Evolutionary conservation across 2,888 invertebrate genomes (phyloP), one percentile per base, ranked within the genome.

Genomic region (Cristatella mucedo): DNA sequence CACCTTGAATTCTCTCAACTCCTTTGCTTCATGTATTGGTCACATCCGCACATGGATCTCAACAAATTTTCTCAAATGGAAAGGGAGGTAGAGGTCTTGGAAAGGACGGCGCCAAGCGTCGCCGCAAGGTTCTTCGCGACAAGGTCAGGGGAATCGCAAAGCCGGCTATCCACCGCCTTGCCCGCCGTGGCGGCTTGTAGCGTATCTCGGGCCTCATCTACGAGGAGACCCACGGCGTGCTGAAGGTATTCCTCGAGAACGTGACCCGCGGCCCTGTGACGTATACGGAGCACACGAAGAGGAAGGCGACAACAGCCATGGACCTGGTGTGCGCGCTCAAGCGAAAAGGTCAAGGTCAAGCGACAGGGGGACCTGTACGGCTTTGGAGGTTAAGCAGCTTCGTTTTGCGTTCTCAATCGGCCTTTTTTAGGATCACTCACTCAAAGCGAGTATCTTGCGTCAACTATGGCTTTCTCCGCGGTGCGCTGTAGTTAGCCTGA

Each of bases 291-390:
- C 82, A 84, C 58, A 82, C 82, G 22, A 84, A 83, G 66, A 71
- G 82, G 51, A 84, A 84, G 69, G 84, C 82, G 1, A 82, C 83
- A 30, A 83, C 82, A 0, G 81, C 82, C 13, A 82, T 83, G 82
- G 82, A 83, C 52, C 79, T 84, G 9, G 81, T 83, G 34, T 84
- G 82, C 56, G 81, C 81, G 11, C 63, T 82, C 55, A 82, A 83
- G 59, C 70, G 81, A 38, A 81, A 82, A 67, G 80, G 81, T 3
- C 72, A n/a, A n/a, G n/a, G n/a, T n/a, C n/a, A n/a, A n/a, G n/a
- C n/a, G n/a, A n/a, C n/a, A n/a, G n/a, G n/a, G 80, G 50, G 82
- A 81, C 44, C 64, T 82, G 9, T 82, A 82, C 65, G 82, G 82
- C 42, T 82, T 80, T 55, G 78, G 79, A 33, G 78, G 78, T 48